Conservation (phyloP, 2,888 invertebrate species). For the Ceratothoa steindachneri region DNA sequence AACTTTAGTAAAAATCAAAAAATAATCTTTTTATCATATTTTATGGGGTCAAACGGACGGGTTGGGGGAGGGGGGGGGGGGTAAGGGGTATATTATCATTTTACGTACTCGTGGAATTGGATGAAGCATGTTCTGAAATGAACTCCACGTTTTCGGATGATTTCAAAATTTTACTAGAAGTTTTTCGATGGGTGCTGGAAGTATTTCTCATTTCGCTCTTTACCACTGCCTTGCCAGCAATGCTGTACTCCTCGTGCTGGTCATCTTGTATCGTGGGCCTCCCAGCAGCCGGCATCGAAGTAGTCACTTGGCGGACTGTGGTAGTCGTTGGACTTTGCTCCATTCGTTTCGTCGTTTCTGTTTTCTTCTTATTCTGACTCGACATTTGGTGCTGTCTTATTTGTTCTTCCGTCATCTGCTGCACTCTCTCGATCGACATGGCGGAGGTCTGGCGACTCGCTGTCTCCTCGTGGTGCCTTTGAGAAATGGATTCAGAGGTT, state of each 20-base stretch:
- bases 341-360: background rate
- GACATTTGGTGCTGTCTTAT: slow-evolving; percentile 3
- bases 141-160: background rate
- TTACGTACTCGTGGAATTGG: too few relatives aligned
- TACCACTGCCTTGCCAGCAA: background rate
- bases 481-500: background rate
- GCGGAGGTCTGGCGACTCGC: background rate
- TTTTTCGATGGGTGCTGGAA: background rate
- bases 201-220: background rate
- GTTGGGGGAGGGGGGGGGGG: too few relatives aligned
- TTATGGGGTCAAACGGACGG: too few relatives aligned
- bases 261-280: background rate
- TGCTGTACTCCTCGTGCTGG: background rate
- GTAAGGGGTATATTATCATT: too few relatives aligned
- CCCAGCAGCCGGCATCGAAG: background rate
- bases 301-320: background rate
- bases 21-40: too few relatives aligned
- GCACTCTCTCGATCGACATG: background rate
- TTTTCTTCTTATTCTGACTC: background rate
- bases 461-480: background rate
- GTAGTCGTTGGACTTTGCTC: background rate
- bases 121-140: background rate
- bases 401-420: background rate
- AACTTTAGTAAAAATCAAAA: too few relatives aligned
- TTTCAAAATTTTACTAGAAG: background rate